These are phyloP conservation scores for Hydrozoanthus gracilis DNA, from an alignment of 92 coral and sea anemone species.

Conservation along the genomic window DNA sequence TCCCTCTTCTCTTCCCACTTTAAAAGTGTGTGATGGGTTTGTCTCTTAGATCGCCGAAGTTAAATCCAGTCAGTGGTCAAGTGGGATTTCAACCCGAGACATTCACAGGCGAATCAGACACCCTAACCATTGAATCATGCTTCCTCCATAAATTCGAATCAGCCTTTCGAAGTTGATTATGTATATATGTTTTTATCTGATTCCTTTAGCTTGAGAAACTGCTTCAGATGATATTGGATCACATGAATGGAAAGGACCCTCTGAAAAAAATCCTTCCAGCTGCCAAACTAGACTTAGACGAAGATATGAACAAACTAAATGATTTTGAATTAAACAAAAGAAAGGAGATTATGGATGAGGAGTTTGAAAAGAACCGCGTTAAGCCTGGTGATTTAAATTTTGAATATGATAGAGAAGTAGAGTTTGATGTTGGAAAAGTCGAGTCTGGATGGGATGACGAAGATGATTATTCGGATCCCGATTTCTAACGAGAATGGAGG, in stretches of 20 bases:
- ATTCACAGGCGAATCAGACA: too few relatives aligned
- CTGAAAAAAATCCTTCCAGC: slow-evolving; percentile 44
- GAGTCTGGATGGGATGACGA: slow-evolving; percentile 98
- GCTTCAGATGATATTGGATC: slow-evolving; percentile 83
- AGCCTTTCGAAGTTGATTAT: too few relatives aligned
- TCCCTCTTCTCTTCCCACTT: too few relatives aligned
- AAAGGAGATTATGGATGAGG: slow-evolving; percentile 90
- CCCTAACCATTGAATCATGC: too few relatives aligned
- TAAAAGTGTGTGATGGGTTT: too few relatives aligned
- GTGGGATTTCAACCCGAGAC: too few relatives aligned
- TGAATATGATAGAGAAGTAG: slow-evolving; percentile 92
- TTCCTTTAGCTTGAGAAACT: slow-evolving; percentile 78
- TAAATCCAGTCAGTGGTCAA: too few relatives aligned
- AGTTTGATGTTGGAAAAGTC: slow-evolving; percentile 78
- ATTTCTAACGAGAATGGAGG: slow-evolving; percentile 62
- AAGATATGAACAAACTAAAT: slow-evolving; percentile 84
- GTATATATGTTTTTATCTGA: not conserved
- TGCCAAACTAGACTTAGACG: slow-evolving; percentile 49
- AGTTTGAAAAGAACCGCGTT: slow-evolving; percentile 84
- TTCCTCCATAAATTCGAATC: too few relatives aligned
- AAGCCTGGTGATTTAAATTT: slow-evolving; percentile 87
- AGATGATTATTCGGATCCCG: slow-evolving; percentile 95
- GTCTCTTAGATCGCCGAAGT: too few relatives aligned
- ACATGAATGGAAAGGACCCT: slow-evolving; percentile 75
- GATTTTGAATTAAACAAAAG: slow-evolving; percentile 74